Evolutionary conservation across 2,113 vertebrate species (phyloP), one percentile per base, ranked within the genome.

Genomic region (Rhinolophus ferrumequinum): DNA sequence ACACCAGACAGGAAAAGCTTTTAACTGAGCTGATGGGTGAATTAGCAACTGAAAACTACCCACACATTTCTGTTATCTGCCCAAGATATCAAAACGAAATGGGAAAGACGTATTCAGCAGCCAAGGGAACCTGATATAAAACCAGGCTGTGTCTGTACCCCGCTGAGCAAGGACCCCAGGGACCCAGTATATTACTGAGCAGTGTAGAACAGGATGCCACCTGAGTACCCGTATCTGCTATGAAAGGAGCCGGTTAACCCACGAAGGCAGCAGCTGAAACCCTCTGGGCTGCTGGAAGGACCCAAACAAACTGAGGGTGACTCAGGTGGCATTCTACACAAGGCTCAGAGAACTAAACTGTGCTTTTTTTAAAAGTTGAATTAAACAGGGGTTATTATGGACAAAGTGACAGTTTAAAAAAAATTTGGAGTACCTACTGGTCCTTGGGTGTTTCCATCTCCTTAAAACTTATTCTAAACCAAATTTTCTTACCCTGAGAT

Each of bases 391-490:
- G 26, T 72, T 94, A 64, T 70, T 28, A 82, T 4, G 19, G 87
- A 41, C 28, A 90, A 64, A 93, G 26, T 28, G 9, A 67, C 47
- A 44, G 47, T n/a, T n/a, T 47, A 75, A 92, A 83, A 93, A 62
- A 41, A 44, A 72, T 62, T 28, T 28, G 50, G 66, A 88, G 21
- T 30, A 58, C 33, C 44, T 60, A 28, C 15, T 44, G 16, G 47
- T 58, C 38, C 10, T 19, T 24, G 12, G 38, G 30, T 35, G 9
- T 22, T 93, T 64, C 35, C 16, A 56, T 35, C 84, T 93, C 35
- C 80, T 89, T 64, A n/a, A 73, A 79, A 75, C 82, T 86, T 35
- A 84, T 7, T 62, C 66, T 44, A 79, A 91, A 69, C 33, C 69
- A 90, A 75, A 76, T 33, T 38, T 69, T 77, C 41, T 26, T 85